phyloP scores from a whole-genome alignment of 2,113 vertebrate species.

The Tetraodon nigroviridis region DNA sequence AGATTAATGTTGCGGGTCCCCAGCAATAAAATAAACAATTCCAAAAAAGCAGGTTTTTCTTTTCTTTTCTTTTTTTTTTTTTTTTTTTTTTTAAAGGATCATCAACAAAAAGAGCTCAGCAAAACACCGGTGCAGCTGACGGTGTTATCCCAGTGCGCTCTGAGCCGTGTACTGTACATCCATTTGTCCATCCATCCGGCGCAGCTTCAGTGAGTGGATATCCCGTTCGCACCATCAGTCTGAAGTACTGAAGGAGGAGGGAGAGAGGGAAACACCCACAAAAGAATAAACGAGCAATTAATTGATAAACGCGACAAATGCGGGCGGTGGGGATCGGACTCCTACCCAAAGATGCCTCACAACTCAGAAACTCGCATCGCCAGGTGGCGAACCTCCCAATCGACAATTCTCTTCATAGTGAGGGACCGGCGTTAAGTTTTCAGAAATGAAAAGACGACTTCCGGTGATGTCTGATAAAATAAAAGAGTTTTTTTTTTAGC shows the following conservation, averaged over 20 bases:
- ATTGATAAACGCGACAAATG: not conserved
- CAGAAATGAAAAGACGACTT: accelerated
- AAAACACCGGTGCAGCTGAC: conserved; percentile 48
- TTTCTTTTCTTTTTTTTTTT: too few species aligned
- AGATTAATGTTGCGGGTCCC: conserved; percentile 39
- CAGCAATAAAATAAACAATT: conserved; percentile 44
- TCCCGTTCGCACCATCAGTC: conserved; percentile 37
- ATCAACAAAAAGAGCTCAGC: conserved; percentile 5
- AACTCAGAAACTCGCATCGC: conserved; percentile 48
- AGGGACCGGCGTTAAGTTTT: not conserved
- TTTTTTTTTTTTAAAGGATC: conserved; percentile 33
- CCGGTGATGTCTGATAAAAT: conserved; percentile 22
- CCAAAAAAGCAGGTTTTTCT: too few species aligned
- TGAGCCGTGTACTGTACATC: conserved; percentile 37
- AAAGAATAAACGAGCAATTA: not conserved
- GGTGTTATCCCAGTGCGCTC: conserved; percentile 55
- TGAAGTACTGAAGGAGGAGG: not conserved
- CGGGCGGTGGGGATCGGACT: conserved; percentile 6
- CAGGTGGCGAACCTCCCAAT: conserved; percentile 47
- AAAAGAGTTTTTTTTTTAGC: too few species aligned
- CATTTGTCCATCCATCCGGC: conserved; percentile 25
- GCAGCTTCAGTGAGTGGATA: conserved; percentile 34
- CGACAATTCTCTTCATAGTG: conserved; percentile 26
- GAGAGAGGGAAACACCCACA: not conserved
- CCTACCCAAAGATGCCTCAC: conserved; percentile 38